Conservation (phyloP, 1,140 invertebrate genomes). For the Marisa cornuarietis region DNA sequence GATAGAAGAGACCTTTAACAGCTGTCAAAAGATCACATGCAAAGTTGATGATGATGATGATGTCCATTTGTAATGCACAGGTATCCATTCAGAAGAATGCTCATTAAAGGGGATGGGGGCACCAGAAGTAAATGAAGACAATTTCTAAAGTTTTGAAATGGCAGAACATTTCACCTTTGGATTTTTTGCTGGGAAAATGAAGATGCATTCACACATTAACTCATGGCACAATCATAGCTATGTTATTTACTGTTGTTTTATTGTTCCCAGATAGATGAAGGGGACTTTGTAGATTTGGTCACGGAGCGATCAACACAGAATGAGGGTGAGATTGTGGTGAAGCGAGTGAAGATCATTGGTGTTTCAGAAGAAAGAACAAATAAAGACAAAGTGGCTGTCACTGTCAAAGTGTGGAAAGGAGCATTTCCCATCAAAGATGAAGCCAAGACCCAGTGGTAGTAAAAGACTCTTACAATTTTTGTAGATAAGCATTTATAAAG, state of each 20-base stretch:
- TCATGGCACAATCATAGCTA: too few relatives aligned
- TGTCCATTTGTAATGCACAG: too few relatives aligned
- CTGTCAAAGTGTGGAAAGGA: constrained; percentile 34
- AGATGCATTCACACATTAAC: too few relatives aligned
- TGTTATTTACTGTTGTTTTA: background rate
- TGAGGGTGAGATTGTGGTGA: constrained; percentile 29
- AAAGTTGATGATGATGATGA: too few relatives aligned
- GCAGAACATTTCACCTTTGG: too few relatives aligned
- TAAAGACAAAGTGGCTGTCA: constrained; percentile 30
- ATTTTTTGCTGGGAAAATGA: too few relatives aligned
- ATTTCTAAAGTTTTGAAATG: too few relatives aligned
- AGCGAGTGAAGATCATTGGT: constrained; percentile 35
- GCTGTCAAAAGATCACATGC: too few relatives aligned
- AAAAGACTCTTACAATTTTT: background rate
- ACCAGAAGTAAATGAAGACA: too few relatives aligned
- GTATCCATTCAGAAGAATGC: too few relatives aligned
- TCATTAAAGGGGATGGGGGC: too few relatives aligned
- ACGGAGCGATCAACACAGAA: constrained; percentile 12
- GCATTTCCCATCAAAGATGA: constrained; percentile 25
- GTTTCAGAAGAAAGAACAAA: constrained; percentile 29
- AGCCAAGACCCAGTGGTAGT: constrained; percentile 5
- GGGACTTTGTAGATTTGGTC: constrained; percentile 38
- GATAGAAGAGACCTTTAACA: too few relatives aligned
- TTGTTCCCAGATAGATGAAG: constrained; percentile 23
- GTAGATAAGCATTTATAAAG: background rate